A percentile compares a stretch with the other conserved stretches of the same genome.
phyloP scores from a whole-genome alignment of 2,113 vertebrate species.

The Salvelinus namaycush region DNA sequence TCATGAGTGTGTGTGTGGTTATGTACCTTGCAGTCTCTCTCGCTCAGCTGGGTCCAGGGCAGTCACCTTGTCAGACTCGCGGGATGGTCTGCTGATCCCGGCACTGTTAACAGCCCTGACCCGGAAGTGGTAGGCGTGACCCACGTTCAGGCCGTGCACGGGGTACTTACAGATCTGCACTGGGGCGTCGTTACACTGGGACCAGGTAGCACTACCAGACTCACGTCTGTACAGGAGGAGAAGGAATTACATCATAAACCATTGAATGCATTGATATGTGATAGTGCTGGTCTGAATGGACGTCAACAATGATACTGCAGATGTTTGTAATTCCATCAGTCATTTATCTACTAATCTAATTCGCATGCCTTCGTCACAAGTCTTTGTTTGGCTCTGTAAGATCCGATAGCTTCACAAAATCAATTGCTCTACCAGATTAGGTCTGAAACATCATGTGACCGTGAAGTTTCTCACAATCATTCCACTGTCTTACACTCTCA shows the following conservation, averaged over 20 bases:
- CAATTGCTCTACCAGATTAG: no score
- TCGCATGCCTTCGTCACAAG: no score
- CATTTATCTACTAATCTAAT: no score
- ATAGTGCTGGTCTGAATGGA: no score
- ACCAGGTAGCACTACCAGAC: constrained; percentile 85
- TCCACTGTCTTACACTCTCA: no score
- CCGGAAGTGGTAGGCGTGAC: constrained; percentile 85
- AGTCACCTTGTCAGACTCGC: constrained; percentile 81
- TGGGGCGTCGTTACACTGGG: constrained; percentile 90
- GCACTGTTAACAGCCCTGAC: constrained; percentile 90
- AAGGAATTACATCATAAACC: not conserved
- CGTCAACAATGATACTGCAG: no score
- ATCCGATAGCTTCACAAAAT: no score
- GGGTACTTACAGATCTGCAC: constrained; percentile 93
- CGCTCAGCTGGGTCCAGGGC: constrained; percentile 83
- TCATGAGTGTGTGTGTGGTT: not conserved
- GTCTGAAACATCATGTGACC: no score
- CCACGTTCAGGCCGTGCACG: constrained; percentile 82
- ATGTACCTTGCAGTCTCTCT: constrained; percentile 80
- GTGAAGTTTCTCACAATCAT: no score
- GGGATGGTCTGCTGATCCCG: constrained; percentile 90
- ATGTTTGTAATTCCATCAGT: no score
- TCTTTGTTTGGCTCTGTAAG: no score
- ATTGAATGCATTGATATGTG: no score
- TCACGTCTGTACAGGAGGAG: constrained; percentile 78